Evolutionary conservation across 1,140 invertebrate genomes (phyloP), one percentile per base, ranked within the genome.

Genomic region (Meloidogyne chitwoodi): DNA sequence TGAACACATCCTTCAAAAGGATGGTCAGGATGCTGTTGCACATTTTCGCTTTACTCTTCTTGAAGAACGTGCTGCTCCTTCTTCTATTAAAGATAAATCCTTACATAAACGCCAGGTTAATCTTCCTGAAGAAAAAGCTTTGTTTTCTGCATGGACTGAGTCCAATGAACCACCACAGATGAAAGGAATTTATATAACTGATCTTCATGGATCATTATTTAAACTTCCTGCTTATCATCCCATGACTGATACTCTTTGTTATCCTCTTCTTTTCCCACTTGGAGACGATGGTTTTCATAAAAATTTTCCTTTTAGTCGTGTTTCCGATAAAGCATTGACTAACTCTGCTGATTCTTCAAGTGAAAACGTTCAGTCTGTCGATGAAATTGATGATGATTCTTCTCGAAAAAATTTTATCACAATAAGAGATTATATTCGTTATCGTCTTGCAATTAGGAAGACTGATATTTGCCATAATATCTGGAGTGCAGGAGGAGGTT

Each of bases 81-180:
- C 14, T 8, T 1, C 12, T 1, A 29, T 44, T 22, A 14, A 16
- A 5, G 68, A 70, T 22, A 2, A 14, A 44, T 29, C 12, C 4
- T 2, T 44, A 10, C 68, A 70, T 8, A 0, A 16, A 2, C 24
- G 68, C 3, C 68, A 70, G 29, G 61, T 61, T 10, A 70, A 70
- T 41, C 19, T 70, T 6, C 68, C 68, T 19, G 29, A 27, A 0
- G 68, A 70, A 22, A 61, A 61, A 22, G 19, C 34, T 8, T 0
- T 70, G 38, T 70, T 70, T 44, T 38, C 68, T 1, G 27, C 44
- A 1, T 70, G 68, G 68, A 70, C 68, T 19, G 68, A 70, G 19
- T 27, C 68, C 16, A 29, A 70, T 14, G 41, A 61, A 8, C 68
- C 68, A n/a, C 68, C 68, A 8, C 22, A 56, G n/a, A 6, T 29